Conservation (phyloP, 2,113 vertebrate species). For the Pluvialis apricaria region DNA sequence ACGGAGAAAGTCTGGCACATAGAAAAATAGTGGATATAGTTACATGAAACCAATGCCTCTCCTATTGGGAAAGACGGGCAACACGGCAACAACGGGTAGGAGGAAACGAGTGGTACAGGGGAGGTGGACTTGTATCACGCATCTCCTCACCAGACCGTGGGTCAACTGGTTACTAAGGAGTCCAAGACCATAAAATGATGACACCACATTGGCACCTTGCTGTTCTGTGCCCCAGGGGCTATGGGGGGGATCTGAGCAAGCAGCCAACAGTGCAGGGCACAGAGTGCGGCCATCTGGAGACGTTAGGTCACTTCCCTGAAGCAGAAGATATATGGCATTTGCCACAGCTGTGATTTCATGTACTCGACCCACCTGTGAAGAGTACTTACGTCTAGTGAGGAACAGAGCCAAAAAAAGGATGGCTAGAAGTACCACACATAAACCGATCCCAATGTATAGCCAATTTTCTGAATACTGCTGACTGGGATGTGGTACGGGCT, state of each 20-base stretch:
- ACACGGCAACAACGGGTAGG: background rate
- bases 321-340: background rate
- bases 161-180: background rate
- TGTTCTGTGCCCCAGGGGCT: background rate
- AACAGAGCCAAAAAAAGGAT: background rate
- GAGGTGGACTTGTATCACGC: background rate
- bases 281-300: background rate
- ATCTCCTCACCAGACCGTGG: background rate
- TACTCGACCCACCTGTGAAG: background rate
- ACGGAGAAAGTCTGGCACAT: background rate
- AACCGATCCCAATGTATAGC: background rate
- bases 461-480: background rate
- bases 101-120: background rate
- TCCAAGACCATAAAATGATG: background rate
- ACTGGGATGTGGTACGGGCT: fast-evolving
- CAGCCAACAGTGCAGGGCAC: background rate
- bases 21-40: background rate
- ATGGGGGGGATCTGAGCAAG: background rate
- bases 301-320: background rate
- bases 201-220: background rate
- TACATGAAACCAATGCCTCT: background rate
- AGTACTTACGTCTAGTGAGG: constrained; percentile 49
- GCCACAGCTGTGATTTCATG: background rate
- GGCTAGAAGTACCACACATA: background rate
- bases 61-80: background rate